Evolutionary conservation across 2,888 invertebrate genomes (phyloP), one percentile per base, ranked within the genome.

Genomic region (Heteromyza rotundicornis): DNA sequence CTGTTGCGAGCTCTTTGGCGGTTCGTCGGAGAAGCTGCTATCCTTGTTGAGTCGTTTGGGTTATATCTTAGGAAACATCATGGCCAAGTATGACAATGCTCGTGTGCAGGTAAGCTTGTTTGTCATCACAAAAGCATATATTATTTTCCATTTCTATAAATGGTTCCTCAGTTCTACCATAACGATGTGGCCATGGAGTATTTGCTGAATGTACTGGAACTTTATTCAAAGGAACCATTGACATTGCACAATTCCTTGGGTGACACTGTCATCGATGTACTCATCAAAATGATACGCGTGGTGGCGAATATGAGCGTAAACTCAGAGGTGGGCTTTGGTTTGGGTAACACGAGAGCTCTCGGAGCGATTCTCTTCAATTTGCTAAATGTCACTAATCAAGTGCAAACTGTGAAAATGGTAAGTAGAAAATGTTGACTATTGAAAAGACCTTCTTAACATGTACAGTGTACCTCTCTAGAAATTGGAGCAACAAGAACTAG

Each of bases 41-140:
- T 77, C 80, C 5, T 65, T 84, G 10, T 70, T 84, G 5, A 82
- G 82, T 60, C 86, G 94, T 1, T 85, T 94, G 57, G 90, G 92
- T 1, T 95, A 94, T 81, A 91, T 92, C 64, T 85, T 95, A 49
- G 94, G 95, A 20, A 95, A 95, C 80, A 88, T 94, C 82, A 90
- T 94, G 75, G 92, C 94, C 19, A 89, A 89, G 69, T 89, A 89
- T 72, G 90, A 93, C 64, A 85, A 86, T 47, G 90, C 92, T 0
- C 84, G 94, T 64, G 83, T 85, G 47, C 86, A 87, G 83, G 88
- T 88, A 76, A 69, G 71, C 65, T n/a, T n/a, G 14, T 24, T 1
- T 24, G 32, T 17, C 24, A 14, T 1, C 47, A 7, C 2, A 14
- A 20, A 7, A 27, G 24, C 19, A 24, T n/a, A 35, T 62, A 14